Percentiles rank a stretch among this genome's conserved stretches.
Evolutionary conservation across 2,113 vertebrate species (phyloP).

Genomic region (Telmatochromis bifrenatus): DNA sequence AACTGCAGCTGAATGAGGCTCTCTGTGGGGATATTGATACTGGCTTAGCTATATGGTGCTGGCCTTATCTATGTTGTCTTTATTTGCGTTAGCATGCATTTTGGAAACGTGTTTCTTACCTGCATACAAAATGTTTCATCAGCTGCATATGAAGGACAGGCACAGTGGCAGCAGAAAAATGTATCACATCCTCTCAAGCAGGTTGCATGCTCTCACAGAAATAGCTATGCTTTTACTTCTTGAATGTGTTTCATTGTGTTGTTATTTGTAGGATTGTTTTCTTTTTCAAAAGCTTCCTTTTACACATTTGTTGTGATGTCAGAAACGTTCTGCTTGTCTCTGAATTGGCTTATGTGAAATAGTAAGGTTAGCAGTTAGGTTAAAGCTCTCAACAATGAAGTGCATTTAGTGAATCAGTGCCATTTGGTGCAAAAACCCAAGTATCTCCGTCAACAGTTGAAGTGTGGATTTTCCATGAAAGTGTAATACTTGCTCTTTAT

Average conservation of each 20-base stretch:
- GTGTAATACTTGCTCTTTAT: background rate
- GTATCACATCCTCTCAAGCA: background rate
- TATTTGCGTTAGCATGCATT: background rate
- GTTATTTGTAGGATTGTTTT: background rate
- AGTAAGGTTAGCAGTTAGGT: background rate
- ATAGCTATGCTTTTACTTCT: background rate
- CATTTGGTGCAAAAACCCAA: background rate
- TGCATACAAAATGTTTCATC: background rate
- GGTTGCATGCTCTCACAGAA: background rate
- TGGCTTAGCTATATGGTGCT: background rate
- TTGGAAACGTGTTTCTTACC: background rate
- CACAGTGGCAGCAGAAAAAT: background rate
- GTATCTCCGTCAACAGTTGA: background rate
- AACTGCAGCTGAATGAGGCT: slow-evolving; percentile 47
- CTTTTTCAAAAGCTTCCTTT: background rate
- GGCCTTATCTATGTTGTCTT: background rate
- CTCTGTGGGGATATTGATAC: slow-evolving; percentile 11
- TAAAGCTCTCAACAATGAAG: background rate
- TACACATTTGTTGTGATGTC: background rate
- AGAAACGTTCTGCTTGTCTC: background rate
- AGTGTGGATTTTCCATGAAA: background rate
- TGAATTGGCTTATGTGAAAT: background rate
- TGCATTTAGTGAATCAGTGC: background rate
- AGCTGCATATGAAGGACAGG: background rate
- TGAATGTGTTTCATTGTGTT: background rate